Conservation (phyloP, 2,888 invertebrate genomes). For the Scrobipalpa costella region DNA sequence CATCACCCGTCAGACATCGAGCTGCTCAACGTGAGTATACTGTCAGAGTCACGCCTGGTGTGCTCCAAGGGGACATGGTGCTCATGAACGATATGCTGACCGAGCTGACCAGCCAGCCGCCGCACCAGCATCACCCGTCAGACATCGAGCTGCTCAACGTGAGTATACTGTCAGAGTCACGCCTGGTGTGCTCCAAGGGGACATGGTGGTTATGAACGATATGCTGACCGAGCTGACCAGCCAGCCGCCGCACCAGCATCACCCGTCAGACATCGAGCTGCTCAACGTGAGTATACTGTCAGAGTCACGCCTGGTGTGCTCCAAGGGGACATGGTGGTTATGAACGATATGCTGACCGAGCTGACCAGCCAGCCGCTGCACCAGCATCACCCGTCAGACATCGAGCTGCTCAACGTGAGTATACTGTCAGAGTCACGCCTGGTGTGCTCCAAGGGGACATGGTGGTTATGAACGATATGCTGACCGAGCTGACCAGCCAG, state of each 20-base stretch:
- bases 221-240: slow-evolving; percentile 96
- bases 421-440: too few relatives aligned
- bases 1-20: slow-evolving; percentile 94
- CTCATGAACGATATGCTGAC: slow-evolving; percentile 98
- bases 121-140: slow-evolving; percentile 90
- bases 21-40: slow-evolving; percentile 91
- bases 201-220: slow-evolving; percentile 96
- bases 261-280: slow-evolving; percentile 92
- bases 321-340: slow-evolving; percentile 94
- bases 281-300: too few relatives aligned
- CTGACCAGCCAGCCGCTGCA: slow-evolving; percentile 92
- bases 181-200: slow-evolving; percentile 96
- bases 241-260: slow-evolving; percentile 91
- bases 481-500: slow-evolving; percentile 93
- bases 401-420: slow-evolving; percentile 93
- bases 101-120: slow-evolving; percentile 93
- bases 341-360: slow-evolving; percentile 97
- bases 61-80: slow-evolving; percentile 96
- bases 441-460: slow-evolving; percentile 97
- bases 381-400: slow-evolving; percentile 91
- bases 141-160: slow-evolving; percentile 94
- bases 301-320: too few relatives aligned
- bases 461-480: slow-evolving; percentile 97
- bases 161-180: too few relatives aligned
- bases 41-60: too few relatives aligned